Conservation (phyloP, 2,888 invertebrate genomes). For the Epirrhoe alternata region DNA sequence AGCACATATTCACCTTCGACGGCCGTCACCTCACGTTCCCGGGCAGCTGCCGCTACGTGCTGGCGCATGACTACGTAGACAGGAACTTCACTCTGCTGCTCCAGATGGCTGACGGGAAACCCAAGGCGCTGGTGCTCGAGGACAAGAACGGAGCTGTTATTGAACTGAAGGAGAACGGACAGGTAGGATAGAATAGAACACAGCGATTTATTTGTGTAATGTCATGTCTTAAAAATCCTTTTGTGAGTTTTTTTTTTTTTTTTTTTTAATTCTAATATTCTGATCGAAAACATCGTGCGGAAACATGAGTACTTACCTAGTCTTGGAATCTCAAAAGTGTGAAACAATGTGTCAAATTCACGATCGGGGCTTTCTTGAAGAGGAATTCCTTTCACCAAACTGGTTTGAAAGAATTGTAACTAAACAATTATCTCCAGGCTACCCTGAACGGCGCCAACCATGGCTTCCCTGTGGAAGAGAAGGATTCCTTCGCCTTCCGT, state of each 20-base stretch:
- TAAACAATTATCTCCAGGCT: slow-evolving; percentile 63
- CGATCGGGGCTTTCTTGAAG: too few relatives aligned
- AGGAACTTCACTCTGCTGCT: slow-evolving; percentile 93
- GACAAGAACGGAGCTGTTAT: slow-evolving; percentile 88
- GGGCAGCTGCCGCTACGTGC: slow-evolving; percentile 93
- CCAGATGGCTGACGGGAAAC: slow-evolving; percentile 88
- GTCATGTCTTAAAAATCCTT: too few relatives aligned
- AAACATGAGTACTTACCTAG: too few relatives aligned
- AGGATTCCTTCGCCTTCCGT: slow-evolving; percentile 87
- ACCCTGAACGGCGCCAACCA: slow-evolving; percentile 87
- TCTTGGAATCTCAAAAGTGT: too few relatives aligned
- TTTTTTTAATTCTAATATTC: too few relatives aligned
- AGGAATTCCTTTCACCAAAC: too few relatives aligned
- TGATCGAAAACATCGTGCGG: too few relatives aligned
- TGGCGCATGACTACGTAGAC: slow-evolving; percentile 93
- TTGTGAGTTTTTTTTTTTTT: too few relatives aligned
- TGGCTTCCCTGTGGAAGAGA: slow-evolving; percentile 88
- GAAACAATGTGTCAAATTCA: too few relatives aligned
- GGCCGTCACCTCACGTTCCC: slow-evolving; percentile 92
- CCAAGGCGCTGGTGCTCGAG: slow-evolving; percentile 88
- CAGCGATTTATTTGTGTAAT: too few relatives aligned
- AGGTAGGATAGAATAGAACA: slow-evolving; percentile 64
- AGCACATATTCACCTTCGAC: slow-evolving; percentile 96
- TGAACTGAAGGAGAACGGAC: slow-evolving; percentile 87
- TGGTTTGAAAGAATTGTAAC: background rate